These are phyloP conservation scores for Pemphredon lugubris DNA, from an alignment of 2,888 invertebrate genomes.

Conservation along the genomic window DNA sequence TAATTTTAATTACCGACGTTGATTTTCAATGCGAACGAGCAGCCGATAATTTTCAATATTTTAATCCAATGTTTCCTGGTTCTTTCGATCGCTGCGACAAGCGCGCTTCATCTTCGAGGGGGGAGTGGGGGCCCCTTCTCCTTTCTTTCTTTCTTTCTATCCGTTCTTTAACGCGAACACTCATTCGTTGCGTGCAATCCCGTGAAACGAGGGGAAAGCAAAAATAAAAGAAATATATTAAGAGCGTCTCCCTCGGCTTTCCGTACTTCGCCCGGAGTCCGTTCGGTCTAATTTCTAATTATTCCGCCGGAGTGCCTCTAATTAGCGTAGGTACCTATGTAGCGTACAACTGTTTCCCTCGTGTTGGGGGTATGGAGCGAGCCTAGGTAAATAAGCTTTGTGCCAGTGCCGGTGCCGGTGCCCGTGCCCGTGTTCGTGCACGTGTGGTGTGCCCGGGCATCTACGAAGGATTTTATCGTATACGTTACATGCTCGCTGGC, in stretches of 20 bases:
- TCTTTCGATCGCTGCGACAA: no score
- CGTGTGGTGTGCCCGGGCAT: slow-evolving; percentile 26
- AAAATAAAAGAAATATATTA: slow-evolving; percentile 60
- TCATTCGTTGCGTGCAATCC: slow-evolving; percentile 47
- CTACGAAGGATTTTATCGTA: slow-evolving; percentile 51
- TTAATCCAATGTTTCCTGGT: no score
- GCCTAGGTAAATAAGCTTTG: slow-evolving; percentile 57
- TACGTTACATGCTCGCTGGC: slow-evolving; percentile 30
- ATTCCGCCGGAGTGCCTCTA: slow-evolving; percentile 73
- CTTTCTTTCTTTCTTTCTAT: background rate
- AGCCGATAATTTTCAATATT: no score
- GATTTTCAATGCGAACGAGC: no score
- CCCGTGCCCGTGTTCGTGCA: slow-evolving; percentile 19
- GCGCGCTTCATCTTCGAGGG: no score
- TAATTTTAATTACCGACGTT: no score
- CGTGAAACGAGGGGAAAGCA: slow-evolving; percentile 42
- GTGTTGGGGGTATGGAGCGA: slow-evolving; percentile 36
- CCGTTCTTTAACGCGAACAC: slow-evolving; percentile 27
- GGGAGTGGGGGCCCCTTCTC: no score
- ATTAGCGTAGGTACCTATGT: slow-evolving; percentile 68
- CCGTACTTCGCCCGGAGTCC: slow-evolving; percentile 44
- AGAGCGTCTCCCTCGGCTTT: slow-evolving; percentile 51
- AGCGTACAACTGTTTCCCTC: slow-evolving; percentile 51
- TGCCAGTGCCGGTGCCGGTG: slow-evolving; percentile 19
- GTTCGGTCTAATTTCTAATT: slow-evolving; percentile 74